These are phyloP conservation scores for Calameuta filiformis DNA, from an alignment of 2,888 invertebrate genomes.

Conservation along the genomic window DNA sequence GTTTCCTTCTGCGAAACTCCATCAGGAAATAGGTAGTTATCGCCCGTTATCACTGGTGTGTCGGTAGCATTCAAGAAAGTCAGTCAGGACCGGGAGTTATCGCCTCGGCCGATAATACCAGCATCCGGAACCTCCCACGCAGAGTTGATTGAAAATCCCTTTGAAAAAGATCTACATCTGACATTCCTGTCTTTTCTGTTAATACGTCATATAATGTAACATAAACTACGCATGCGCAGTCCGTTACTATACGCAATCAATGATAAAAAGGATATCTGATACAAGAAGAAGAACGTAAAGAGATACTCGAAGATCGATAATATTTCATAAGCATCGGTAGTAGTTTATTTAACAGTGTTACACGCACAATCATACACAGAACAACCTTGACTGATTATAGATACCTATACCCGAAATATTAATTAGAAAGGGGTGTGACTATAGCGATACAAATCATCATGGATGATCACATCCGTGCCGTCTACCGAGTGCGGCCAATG, in stretches of 20 bases:
- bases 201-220: too few relatives aligned
- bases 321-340: conserved; percentile 61
- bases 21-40: conserved; percentile 13
- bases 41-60: not conserved
- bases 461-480: conserved; percentile 54
- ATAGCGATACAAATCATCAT: conserved; percentile 55
- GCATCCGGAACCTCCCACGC: conserved; percentile 19
- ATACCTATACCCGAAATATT: conserved; percentile 38
- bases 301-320: not conserved
- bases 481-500: conserved; percentile 30
- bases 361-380: conserved; percentile 65
- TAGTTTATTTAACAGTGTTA: conserved; percentile 64
- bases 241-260: not conserved
- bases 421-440: conserved; percentile 44
- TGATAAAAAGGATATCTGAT: not conserved
- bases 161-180: not conserved
- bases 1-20: not conserved
- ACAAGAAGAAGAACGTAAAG: conserved; percentile 4
- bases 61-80: not conserved
- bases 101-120: conserved; percentile 8
- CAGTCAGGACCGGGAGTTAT: conserved; percentile 7
- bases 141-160: not conserved
- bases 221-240: too few relatives aligned
- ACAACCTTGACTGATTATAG: conserved; percentile 58
- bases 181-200: not conserved